Percentiles rank a stretch among this genome's conserved stretches.
phyloP scores from a whole-genome alignment of 2,888 invertebrate genomes.

The Neoaliturus tenellus region DNA sequence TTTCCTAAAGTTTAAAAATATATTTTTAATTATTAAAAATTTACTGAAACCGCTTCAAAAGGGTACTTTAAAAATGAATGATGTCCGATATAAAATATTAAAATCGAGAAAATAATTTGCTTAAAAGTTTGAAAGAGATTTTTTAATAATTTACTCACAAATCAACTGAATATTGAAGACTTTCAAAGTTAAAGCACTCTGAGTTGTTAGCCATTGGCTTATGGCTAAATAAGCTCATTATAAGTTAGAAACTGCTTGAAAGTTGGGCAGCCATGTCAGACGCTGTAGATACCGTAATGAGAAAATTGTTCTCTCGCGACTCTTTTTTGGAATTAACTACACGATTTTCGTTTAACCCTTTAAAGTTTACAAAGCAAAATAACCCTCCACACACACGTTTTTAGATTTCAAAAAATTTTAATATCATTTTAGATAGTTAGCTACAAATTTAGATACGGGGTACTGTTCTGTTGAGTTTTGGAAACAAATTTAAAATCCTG shows the following conservation, averaged over 20 bases:
- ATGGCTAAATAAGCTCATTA: slow-evolving; percentile 52
- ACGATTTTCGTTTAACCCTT: not conserved
- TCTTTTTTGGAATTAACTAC: not conserved
- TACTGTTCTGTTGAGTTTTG: too few species aligned
- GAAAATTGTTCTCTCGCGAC: not conserved
- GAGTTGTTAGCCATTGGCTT: slow-evolving; percentile 44
- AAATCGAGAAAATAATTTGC: not conserved
- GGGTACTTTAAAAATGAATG: not conserved
- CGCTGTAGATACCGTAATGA: slow-evolving; percentile 3
- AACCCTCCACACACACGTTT: too few species aligned
- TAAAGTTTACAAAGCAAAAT: too few species aligned
- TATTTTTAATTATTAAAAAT: not conserved
- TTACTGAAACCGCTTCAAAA: not conserved
- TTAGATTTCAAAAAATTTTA: too few species aligned
- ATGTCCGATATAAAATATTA: not conserved
- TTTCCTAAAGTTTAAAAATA: too few species aligned
- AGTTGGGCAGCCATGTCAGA: slow-evolving; percentile 22
- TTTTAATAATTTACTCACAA: not conserved
- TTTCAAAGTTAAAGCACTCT: slow-evolving; percentile 30
- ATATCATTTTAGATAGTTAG: too few species aligned
- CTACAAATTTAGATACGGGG: too few species aligned
- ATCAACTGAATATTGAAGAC: slow-evolving; percentile 23
- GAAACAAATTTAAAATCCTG: too few species aligned
- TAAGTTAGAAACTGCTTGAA: slow-evolving; percentile 40
- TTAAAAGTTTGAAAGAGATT: not conserved